Evolutionary conservation across 2,888 invertebrate genomes (phyloP).

Genomic region (Agrilus cyanescens): DNA sequence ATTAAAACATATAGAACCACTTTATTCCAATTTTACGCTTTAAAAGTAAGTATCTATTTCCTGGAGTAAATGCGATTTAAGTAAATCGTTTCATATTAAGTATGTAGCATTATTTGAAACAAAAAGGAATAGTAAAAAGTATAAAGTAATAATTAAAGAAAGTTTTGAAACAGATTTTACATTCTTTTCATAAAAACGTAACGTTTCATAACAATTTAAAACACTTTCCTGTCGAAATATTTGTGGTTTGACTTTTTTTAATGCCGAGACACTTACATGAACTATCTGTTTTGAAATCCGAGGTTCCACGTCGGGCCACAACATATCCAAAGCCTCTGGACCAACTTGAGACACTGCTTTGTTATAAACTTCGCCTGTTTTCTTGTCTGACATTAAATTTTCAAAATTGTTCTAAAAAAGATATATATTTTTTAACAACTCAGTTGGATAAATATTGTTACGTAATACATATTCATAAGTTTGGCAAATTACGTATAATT

Average conservation of each 20-base stretch:
- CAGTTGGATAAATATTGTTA: too few species aligned
- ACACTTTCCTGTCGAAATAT: too few species aligned
- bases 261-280: conserved; percentile 22
- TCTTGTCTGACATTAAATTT: conserved; percentile 31
- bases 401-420: conserved; percentile 31
- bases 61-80: too few species aligned
- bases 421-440: background rate
- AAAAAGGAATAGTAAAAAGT: too few species aligned
- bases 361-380: conserved; percentile 30
- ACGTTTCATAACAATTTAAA: background rate
- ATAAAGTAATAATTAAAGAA: background rate
- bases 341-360: conserved; percentile 31
- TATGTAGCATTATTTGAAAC: too few species aligned
- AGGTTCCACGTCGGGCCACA: conserved; percentile 35
- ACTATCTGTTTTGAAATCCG: conserved; percentile 29
- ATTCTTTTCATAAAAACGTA: background rate
- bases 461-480: too few species aligned
- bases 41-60: too few species aligned
- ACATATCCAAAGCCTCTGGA: conserved; percentile 31
- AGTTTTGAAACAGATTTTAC: background rate
- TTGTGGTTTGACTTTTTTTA: too few species aligned
- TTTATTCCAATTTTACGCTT: too few species aligned
- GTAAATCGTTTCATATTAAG: too few species aligned
- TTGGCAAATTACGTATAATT: too few species aligned
- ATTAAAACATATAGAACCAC: too few species aligned